Percentiles rank a stretch among this genome's conserved stretches.
phyloP scores from a whole-genome alignment of 2,888 invertebrate genomes.

The Auanema freiburgensis region DNA sequence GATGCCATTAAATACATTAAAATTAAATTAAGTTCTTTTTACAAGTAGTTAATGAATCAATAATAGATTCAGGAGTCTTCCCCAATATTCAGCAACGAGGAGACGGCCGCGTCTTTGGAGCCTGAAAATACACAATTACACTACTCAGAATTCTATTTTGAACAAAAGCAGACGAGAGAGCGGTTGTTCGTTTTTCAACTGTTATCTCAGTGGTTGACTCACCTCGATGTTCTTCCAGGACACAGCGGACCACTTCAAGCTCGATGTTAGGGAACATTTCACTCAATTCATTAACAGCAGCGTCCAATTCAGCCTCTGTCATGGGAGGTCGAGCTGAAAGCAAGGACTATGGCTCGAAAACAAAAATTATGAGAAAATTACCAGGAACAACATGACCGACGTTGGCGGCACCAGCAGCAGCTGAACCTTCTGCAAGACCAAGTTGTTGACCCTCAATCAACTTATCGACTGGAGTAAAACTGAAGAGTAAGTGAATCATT shows the following conservation, averaged over 20 bases:
- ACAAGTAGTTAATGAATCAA: too few species aligned
- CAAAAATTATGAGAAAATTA: not conserved
- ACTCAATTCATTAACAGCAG: constrained; percentile 71
- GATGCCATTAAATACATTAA: too few species aligned
- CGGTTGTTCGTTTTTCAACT: not conserved
- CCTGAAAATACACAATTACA: constrained; percentile 71
- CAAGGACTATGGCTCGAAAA: not conserved
- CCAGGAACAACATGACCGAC: not conserved
- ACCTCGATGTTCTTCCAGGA: constrained; percentile 36
- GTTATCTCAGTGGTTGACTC: not conserved
- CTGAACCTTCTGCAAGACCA: too few species aligned
- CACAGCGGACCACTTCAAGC: constrained; percentile 76
- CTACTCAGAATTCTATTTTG: not conserved
- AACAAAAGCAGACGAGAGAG: not conserved
- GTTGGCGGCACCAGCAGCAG: not conserved
- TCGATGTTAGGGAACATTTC: constrained; percentile 97
- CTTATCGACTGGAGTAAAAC: constrained; percentile 68
- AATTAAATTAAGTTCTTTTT: too few species aligned
- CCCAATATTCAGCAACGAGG: constrained; percentile 80
- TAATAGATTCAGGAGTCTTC: too few species aligned
- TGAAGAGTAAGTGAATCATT: constrained; percentile 85
- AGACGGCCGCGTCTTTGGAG: constrained; percentile 86
- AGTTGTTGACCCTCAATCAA: constrained; percentile 8
- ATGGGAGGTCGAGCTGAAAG: constrained; percentile 15
- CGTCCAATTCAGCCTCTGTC: constrained; percentile 57